A percentile compares a stretch with the other conserved stretches of the same genome.
Evolutionary conservation across 2,113 vertebrate genomes (phyloP).

Genomic region (Gulo gulo): DNA sequence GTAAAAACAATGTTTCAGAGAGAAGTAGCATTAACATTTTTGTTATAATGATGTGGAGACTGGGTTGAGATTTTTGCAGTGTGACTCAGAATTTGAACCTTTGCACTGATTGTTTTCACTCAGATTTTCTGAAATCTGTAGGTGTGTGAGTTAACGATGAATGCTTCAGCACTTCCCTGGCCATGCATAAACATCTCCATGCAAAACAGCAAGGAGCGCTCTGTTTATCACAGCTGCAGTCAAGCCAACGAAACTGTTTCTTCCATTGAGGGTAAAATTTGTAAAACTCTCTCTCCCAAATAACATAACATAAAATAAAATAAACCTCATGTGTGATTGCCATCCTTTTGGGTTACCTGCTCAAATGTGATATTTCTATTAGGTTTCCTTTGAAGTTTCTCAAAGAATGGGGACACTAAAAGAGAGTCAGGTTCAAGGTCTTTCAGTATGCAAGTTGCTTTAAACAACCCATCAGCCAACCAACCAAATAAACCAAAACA

Average conservation of each 20-base stretch:
- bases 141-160: conserved; percentile 52
- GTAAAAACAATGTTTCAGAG: not conserved
- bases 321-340: not conserved
- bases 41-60: not conserved
- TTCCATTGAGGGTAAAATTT: conserved; percentile 36
- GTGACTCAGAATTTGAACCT: conserved; percentile 42
- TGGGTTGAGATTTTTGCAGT: not conserved
- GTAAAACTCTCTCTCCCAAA: conserved; percentile 30
- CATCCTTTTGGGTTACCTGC: not conserved
- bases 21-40: not conserved
- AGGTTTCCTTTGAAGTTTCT: conserved; percentile 31
- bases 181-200: conserved; percentile 57
- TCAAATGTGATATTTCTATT: not conserved
- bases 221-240: conserved; percentile 74
- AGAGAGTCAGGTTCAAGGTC: conserved; percentile 24
- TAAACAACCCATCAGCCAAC: not conserved
- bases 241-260: conserved; percentile 70
- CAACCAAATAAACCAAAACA: conserved; percentile 38
- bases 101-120: conserved; percentile 37
- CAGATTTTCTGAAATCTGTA: conserved; percentile 28
- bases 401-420: not conserved
- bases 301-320: conserved; percentile 22
- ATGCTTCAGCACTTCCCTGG: conserved; percentile 58
- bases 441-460: conserved; percentile 12
- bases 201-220: conserved; percentile 49